Conservation (phyloP, 2,113 vertebrate species). For the Tetraodon nigroviridis region DNA sequence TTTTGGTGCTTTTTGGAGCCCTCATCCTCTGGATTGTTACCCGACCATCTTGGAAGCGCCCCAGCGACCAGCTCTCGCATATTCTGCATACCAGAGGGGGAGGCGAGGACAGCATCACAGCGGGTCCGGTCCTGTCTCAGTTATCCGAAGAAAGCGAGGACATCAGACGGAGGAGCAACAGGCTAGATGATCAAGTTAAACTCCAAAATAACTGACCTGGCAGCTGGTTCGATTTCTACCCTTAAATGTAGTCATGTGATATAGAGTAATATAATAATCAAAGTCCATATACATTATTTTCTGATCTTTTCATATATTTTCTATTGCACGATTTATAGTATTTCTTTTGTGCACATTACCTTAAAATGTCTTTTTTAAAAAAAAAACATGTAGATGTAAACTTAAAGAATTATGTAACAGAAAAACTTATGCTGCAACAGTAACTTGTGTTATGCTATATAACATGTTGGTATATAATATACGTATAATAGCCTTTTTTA, state of each 20-base stretch:
- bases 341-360: background rate
- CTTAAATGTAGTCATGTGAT: constrained; percentile 1
- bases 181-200: constrained; percentile 78
- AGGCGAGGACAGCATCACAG: constrained; percentile 54
- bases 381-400: background rate
- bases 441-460: too few relatives aligned
- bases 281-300: background rate
- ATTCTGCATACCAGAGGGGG: constrained; percentile 46
- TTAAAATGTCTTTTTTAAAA: background rate
- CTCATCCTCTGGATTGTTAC: constrained; percentile 88
- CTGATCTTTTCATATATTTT: background rate
- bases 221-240: background rate
- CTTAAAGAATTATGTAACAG: background rate
- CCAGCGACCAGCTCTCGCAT: constrained; percentile 68
- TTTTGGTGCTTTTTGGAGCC: constrained; percentile 81
- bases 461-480: background rate
- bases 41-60: constrained; percentile 87
- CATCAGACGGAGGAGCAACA: constrained; percentile 75
- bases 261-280: background rate
- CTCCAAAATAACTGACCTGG: background rate
- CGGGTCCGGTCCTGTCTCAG: constrained; percentile 55
- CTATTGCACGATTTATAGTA: constrained; percentile 2
- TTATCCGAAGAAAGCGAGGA: constrained; percentile 68
- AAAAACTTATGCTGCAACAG: too few relatives aligned
- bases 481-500: background rate